A percentile compares a stretch with the other conserved stretches of the same genome.
Conservation (phyloP, 2,888 invertebrate genomes). For the Pseudoips prasinana region DNA sequence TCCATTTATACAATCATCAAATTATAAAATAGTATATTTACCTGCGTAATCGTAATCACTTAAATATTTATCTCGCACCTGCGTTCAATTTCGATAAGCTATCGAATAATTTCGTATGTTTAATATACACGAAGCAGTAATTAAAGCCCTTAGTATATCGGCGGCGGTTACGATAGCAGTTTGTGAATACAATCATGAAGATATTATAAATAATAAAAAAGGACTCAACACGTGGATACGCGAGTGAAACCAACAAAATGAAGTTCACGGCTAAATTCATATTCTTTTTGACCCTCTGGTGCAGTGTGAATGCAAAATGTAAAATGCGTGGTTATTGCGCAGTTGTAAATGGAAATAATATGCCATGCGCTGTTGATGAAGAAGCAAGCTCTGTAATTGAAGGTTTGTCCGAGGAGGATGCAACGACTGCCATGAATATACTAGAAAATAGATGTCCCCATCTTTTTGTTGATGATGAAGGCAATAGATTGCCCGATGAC, state of each 20-base stretch:
- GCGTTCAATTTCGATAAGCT: constrained; percentile 58
- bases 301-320: constrained; percentile 49
- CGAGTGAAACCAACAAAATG: constrained; percentile 36
- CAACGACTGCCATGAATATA: constrained; percentile 49
- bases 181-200: constrained; percentile 12
- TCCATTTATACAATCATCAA: too few relatives aligned
- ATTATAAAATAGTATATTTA: too few relatives aligned
- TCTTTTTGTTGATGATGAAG: constrained; percentile 65
- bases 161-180: constrained; percentile 5
- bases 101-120: constrained; percentile 45
- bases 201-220: constrained; percentile 3
- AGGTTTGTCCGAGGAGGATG: constrained; percentile 51
- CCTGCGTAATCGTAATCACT: too few relatives aligned
- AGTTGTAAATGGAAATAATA: constrained; percentile 40
- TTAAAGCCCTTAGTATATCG: constrained; percentile 25
- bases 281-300: constrained; percentile 42
- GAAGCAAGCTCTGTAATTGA: constrained; percentile 42
- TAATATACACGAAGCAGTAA: constrained; percentile 25
- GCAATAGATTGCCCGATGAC: constrained; percentile 46
- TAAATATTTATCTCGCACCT: constrained; percentile 55
- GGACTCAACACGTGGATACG: neutral
- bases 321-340: constrained; percentile 56
- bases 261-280: constrained; percentile 31
- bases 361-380: constrained; percentile 46
- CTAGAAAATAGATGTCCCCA: constrained; percentile 84